Base-by-base conservation (phyloP, 2,888 invertebrate species). In the Watsonalla binaria region DNA sequence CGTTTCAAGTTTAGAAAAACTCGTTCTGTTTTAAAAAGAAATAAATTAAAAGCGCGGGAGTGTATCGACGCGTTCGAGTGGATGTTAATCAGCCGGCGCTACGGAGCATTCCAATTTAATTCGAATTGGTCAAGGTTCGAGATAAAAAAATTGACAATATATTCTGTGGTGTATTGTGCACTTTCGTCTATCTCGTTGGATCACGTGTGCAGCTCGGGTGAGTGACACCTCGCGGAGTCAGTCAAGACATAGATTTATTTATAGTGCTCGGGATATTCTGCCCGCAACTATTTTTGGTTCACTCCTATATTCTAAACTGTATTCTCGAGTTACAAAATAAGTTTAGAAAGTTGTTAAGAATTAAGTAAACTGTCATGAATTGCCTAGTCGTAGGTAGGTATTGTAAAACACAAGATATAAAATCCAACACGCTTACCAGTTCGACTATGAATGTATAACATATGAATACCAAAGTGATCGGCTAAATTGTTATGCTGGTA, bases 211-310 rank as follows among this genome's bases (percentile, higher is more conserved):
- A 70, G 8, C n/a, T 65, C 75, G 75, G 89, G 90, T 89, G 84
- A 90, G 90, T 90, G 86, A 86, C 87, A 83, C 77, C 65, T 76
- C 62, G 63, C 61, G 61, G 59, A 64, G 63, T 69, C 72, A 64
- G 80, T 74, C 78, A 84, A 80, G 76, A 57, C 70, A 54, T 66
- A 68, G 75, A 71, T 82, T 80, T 90, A 87, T 86, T 88, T 87
- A 82, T 86, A 84, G 74, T 74, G 79, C 79, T 71, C 76, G 82
- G 72, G 81, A 84, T 80, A 84, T 82, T 80, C 82, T 66, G 66
- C 63, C 61, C 75, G 77, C 65, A 76, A 74, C 90, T 90, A 89
- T 90, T 89, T 89, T 89, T 81, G 83, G 89, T 76, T 61, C 76
- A 76, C 83, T 80, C 76, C 76, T 79, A 80, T 74, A 76, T 68